Conservation (phyloP, 1,140 invertebrate genomes). For the Atopsyche davidsoni region DNA sequence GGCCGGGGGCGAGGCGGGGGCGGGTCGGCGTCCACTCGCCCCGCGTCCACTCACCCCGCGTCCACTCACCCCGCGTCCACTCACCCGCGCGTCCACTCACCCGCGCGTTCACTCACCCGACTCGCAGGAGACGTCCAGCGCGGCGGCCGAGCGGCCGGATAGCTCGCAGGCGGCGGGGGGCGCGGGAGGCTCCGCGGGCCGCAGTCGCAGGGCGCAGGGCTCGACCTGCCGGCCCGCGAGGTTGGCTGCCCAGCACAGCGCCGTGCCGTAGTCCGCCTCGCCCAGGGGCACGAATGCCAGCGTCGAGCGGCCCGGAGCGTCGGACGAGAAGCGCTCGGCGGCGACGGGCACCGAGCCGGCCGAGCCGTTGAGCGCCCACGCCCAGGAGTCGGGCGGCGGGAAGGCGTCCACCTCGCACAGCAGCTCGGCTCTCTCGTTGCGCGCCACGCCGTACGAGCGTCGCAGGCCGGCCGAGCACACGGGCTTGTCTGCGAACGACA, state of each 20-base stretch:
- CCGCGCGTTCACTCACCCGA: slow-evolving; percentile 34
- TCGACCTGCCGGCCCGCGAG: slow-evolving; percentile 58
- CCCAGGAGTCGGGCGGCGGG: slow-evolving; percentile 74
- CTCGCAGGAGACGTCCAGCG: slow-evolving; percentile 53
- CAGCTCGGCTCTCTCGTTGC: slow-evolving; percentile 73
- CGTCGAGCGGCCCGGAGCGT: slow-evolving; percentile 59
- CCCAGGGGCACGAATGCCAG: slow-evolving; percentile 73
- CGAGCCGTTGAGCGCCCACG: slow-evolving; percentile 87
- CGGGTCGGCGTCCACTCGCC: no score
- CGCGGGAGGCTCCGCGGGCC: slow-evolving; percentile 70
- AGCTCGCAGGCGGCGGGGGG: slow-evolving; percentile 72
- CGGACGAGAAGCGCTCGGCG: slow-evolving; percentile 50
- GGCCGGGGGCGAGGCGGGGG: no score
- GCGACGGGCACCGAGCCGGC: slow-evolving; percentile 60
- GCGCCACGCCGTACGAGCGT: slow-evolving; percentile 75
- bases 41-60: no score
- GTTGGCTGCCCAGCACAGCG: slow-evolving; percentile 62
- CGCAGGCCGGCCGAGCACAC: slow-evolving; percentile 73
- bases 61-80: no score
- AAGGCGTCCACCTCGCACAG: slow-evolving; percentile 82
- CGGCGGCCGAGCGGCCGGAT: slow-evolving; percentile 72
- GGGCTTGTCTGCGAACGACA: slow-evolving; percentile 76
- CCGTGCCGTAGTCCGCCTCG: slow-evolving; percentile 66
- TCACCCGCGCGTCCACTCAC: no score
- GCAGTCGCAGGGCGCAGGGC: slow-evolving; percentile 64